These are phyloP conservation scores for Micrasema minimum DNA, from an alignment of 1,140 invertebrate species.

Conservation along the genomic window DNA sequence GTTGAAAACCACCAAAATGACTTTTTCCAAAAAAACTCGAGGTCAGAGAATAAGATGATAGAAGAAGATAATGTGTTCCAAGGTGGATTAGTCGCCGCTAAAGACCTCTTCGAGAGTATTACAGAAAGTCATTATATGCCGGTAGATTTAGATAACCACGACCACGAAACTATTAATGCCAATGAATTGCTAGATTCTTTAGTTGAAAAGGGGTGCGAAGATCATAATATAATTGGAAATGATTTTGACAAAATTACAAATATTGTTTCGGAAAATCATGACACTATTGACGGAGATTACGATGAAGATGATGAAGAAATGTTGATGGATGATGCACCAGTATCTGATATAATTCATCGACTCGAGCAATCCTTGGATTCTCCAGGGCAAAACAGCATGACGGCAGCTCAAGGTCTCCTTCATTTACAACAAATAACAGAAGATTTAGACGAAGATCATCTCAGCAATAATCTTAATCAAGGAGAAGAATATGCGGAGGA, in stretches of 20 bases:
- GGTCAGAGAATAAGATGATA: constrained; percentile 41
- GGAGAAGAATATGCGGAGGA: constrained; percentile 17
- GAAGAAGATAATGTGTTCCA: constrained; percentile 57
- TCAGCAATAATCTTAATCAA: constrained; percentile 7
- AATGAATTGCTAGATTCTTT: constrained; percentile 68
- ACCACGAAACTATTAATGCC: constrained; percentile 63
- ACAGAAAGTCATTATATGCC: constrained; percentile 64
- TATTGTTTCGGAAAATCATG: constrained; percentile 58
- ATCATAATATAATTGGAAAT: constrained; percentile 66
- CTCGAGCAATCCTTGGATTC: constrained; percentile 68
- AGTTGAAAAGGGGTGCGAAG: constrained; percentile 70
- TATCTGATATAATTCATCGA: constrained; percentile 69
- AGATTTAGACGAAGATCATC: constrained; percentile 57
- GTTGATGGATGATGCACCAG: constrained; percentile 63
- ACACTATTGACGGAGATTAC: constrained; percentile 62
- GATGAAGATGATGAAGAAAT: constrained; percentile 71
- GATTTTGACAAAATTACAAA: constrained; percentile 63
- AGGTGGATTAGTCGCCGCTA: constrained; percentile 57
- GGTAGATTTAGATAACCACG: constrained; percentile 64
- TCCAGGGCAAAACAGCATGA: constrained; percentile 62
- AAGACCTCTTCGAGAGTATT: constrained; percentile 66
- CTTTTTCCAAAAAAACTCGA: constrained; percentile 59
- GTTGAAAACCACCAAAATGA: constrained; percentile 54
- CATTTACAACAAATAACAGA: constrained; percentile 66
- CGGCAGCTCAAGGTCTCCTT: constrained; percentile 61